Evolutionary conservation across 1,140 invertebrate species (phyloP).

Genomic region (Batillaria attramentaria): DNA sequence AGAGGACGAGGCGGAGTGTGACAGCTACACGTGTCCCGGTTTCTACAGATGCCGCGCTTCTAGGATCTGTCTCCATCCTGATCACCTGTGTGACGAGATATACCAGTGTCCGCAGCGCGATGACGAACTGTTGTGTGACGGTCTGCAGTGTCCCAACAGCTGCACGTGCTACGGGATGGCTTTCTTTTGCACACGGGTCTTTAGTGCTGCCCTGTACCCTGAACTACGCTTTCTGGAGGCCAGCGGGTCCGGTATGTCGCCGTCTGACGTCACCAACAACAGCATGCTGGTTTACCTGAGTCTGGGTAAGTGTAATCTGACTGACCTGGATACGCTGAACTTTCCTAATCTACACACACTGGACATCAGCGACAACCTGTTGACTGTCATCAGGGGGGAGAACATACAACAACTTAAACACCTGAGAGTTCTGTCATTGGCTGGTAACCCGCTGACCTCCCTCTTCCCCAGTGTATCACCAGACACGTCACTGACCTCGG

Average conservation of each 20-base stretch:
- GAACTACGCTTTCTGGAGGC: conserved; percentile 27
- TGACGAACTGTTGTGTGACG: conserved; percentile 7
- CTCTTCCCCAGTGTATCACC: background rate
- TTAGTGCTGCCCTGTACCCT: background rate
- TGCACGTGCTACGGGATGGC: conserved; percentile 31
- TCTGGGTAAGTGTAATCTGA: conserved; percentile 6
- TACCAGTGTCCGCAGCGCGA: conserved; percentile 1
- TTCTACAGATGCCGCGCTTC: background rate
- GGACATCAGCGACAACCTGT: background rate
- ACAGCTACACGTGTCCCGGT: conserved; percentile 13
- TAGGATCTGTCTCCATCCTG: conserved; percentile 10
- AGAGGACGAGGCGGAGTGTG: conserved; percentile 20
- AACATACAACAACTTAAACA: background rate
- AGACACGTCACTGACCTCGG: too few species aligned
- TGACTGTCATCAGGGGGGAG: background rate
- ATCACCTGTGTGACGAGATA: conserved; percentile 7
- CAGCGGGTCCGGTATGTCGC: background rate
- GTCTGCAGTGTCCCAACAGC: background rate
- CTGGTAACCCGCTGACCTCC: background rate
- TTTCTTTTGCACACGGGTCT: conserved; percentile 12
- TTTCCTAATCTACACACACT: background rate
- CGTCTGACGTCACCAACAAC: background rate
- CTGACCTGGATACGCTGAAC: background rate
- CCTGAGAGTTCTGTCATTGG: background rate
- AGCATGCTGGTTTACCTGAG: conserved; percentile 13